These are phyloP conservation scores for Nestor notabilis DNA, from an alignment of 2,113 vertebrate genomes.

Conservation along the genomic window DNA sequence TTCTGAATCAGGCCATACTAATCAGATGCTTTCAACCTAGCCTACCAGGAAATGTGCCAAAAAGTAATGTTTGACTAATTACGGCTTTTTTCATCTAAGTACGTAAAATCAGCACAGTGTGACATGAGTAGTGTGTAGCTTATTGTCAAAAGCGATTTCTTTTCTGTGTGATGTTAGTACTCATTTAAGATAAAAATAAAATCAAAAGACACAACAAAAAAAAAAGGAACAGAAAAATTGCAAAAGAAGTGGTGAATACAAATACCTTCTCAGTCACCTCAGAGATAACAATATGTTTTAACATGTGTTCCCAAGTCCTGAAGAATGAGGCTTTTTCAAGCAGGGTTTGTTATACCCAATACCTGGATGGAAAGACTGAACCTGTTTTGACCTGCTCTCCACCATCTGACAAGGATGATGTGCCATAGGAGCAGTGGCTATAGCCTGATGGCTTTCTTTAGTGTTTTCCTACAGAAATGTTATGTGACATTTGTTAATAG, in stretches of 20 bases:
- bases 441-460: not conserved
- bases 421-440: not conserved
- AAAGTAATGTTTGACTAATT: conserved; percentile 56
- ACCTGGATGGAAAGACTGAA: not conserved
- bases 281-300: not conserved
- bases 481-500: not conserved
- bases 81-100: conserved; percentile 33
- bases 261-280: not conserved
- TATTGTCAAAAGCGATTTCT: not conserved
- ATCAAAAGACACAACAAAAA: not conserved
- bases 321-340: not conserved
- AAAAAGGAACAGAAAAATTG: not conserved
- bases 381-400: not conserved
- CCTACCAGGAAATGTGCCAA: conserved; percentile 18
- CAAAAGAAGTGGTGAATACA: not conserved
- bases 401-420: not conserved
- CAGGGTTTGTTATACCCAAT: not conserved
- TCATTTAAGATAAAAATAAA: not conserved
- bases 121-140: not conserved
- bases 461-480: not conserved
- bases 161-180: not conserved
- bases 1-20: not conserved
- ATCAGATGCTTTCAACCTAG: conserved; percentile 31
- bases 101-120: conserved; percentile 36
- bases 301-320: not conserved